A percentile compares a stretch with the other conserved stretches of the same genome.
These are phyloP conservation scores for Microcebus lehilahytsara DNA, from an alignment of 2,113 vertebrate species.

Conservation along the genomic window DNA sequence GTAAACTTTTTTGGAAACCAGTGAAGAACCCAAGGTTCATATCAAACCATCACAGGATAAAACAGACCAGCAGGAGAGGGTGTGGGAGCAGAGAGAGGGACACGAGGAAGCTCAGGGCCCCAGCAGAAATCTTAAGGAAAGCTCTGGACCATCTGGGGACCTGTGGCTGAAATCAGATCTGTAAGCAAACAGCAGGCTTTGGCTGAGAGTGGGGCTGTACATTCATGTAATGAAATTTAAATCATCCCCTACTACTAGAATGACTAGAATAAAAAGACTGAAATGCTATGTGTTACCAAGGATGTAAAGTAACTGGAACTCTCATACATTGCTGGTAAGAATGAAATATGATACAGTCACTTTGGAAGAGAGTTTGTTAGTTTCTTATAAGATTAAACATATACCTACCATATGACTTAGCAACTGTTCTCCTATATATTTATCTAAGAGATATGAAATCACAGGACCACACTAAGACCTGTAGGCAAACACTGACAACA, in stretches of 20 bases:
- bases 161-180: background rate
- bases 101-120: rapidly evolving
- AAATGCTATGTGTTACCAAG: background rate
- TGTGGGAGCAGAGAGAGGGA: background rate
- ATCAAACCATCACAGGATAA: background rate
- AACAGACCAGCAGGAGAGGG: background rate
- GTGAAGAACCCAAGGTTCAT: background rate
- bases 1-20: background rate
- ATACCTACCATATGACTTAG: background rate
- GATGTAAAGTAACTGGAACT: background rate
- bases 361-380: background rate
- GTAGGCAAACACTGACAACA: background rate
- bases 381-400: background rate
- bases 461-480: background rate
- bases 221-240: background rate
- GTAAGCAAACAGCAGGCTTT: too few relatives aligned
- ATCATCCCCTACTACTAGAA: background rate
- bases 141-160: background rate
- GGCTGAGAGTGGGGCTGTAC: too few relatives aligned
- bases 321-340: background rate
- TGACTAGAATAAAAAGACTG: background rate
- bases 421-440: background rate
- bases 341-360: background rate
- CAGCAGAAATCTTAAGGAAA: background rate
- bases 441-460: background rate